Conservation (phyloP, 1,140 invertebrate species). For the Gryllus bimaculatus region DNA sequence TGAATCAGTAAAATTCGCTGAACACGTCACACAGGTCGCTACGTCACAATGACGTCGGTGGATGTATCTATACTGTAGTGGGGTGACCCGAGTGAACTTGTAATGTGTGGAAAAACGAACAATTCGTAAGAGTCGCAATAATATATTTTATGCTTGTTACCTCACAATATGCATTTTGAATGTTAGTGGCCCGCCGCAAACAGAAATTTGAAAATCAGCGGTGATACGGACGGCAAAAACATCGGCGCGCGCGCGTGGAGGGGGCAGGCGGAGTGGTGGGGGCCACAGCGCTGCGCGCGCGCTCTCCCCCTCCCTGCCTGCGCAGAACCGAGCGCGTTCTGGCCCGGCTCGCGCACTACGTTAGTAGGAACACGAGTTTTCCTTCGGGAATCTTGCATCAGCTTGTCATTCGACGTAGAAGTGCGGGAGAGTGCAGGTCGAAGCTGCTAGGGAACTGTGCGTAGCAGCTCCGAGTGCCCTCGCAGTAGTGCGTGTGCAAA, state of each 20-base stretch:
- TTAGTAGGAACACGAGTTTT: constrained; percentile 17
- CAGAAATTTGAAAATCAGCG: neutral
- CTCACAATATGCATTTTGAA: too few species aligned
- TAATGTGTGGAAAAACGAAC: too few species aligned
- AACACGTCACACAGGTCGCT: neutral
- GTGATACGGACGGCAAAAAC: neutral
- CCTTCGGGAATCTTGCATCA: constrained; percentile 17
- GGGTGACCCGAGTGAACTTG: too few species aligned
- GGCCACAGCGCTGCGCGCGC: neutral
- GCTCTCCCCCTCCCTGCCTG: neutral
- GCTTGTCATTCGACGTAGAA: constrained; percentile 18
- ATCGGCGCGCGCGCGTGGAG: neutral
- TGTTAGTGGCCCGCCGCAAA: too few species aligned
- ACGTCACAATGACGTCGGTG: neutral
- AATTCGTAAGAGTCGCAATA: too few species aligned
- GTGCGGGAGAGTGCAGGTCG: neutral
- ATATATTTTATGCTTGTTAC: too few species aligned
- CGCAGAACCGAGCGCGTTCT: neutral
- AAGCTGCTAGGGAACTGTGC: neutral
- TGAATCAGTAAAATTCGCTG: constrained; percentile 1
- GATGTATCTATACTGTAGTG: too few species aligned
- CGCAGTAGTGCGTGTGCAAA: constrained; percentile 9
- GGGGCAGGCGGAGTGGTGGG: neutral
- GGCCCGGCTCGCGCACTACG: constrained; percentile 7
- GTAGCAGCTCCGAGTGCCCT: neutral